Base-by-base conservation (phyloP, 30 jellyfish, hydroid and myxozoan species). In the Aurelia sp. region DNA sequence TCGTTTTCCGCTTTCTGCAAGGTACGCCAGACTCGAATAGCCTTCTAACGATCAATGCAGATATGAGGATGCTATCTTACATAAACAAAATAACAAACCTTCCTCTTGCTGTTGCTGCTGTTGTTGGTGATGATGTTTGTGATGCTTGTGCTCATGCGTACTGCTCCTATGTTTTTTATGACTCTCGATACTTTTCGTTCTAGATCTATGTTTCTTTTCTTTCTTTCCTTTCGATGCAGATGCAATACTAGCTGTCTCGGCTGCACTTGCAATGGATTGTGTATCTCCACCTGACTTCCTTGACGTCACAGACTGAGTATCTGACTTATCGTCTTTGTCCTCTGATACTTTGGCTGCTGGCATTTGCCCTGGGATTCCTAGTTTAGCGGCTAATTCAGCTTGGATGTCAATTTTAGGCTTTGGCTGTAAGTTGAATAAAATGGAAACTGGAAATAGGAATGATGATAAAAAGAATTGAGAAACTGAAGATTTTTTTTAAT, bases 371-470 rank as follows among this genome's bases (percentile, higher is more conserved):
- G 53, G 89, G 18, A 90, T 40, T 15, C 99, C 98, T 17, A 96
- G 88, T 59, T 96, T 96, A 18, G 99, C 88, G 1, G 98, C 98
- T 27, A 96, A 78, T 59, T 96, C 99, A 11, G 97, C 90, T 78
- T 96, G 99, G 22, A 96, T 72, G 73, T 76, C 93, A 31, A 22
- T 53, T 91, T 91, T 88, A 22, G 97, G 80, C 74, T 72, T 74
- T 41, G 90, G 86, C 97, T 89, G 81, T 7, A 33, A 48, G 50
- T 3, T 12, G 48, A 60, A 59, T 19, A 7, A 31, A 30, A 16
- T 15, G 50, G 50, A 4, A 4, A 38, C 9, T 38, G 50, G 50
- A 38, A 4, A 38, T 4, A 1, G 50, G 50, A 38, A 38, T 38
- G 50, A 8, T 38, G 50, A 38, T 7, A 38, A 4, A 35, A 38